Evolutionary conservation across 2,888 invertebrate species (phyloP).

Genomic region (Phania funesta): DNA sequence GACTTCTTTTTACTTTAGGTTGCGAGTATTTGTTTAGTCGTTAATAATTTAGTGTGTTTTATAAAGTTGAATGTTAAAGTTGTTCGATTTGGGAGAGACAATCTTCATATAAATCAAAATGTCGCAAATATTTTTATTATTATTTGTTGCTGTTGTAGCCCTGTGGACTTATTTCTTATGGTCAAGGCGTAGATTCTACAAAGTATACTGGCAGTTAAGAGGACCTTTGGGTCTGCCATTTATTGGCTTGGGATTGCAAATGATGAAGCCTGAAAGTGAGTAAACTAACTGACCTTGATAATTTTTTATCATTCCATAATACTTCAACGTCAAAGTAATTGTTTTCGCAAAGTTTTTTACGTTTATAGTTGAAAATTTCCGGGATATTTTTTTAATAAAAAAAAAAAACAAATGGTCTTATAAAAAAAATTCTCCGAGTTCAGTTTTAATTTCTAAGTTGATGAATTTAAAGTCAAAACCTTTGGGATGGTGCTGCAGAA

Average conservation of each 20-base stretch:
- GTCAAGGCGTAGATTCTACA: slow-evolving; percentile 76
- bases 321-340: too few species aligned
- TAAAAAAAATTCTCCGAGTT: too few species aligned
- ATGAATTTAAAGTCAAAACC: too few species aligned
- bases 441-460: too few species aligned
- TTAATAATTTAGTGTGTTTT: slow-evolving; percentile 29
- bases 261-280: slow-evolving; percentile 78
- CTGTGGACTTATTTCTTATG: slow-evolving; percentile 75
- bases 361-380: too few species aligned
- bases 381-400: too few species aligned
- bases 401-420: too few species aligned
- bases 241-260: slow-evolving; percentile 75
- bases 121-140: slow-evolving; percentile 63
- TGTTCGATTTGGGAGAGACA: neutral
- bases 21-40: neutral
- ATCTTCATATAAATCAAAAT: neutral
- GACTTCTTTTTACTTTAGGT: neutral
- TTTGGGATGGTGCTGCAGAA: too few species aligned
- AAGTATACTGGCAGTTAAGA: slow-evolving; percentile 73
- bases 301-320: too few species aligned
- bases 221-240: slow-evolving; percentile 77
- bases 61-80: slow-evolving; percentile 2
- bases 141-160: slow-evolving; percentile 68
- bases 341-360: too few species aligned
- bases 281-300: neutral